Base-by-base conservation (phyloP, 1,140 invertebrate species). In the Bombus impatiens region DNA sequence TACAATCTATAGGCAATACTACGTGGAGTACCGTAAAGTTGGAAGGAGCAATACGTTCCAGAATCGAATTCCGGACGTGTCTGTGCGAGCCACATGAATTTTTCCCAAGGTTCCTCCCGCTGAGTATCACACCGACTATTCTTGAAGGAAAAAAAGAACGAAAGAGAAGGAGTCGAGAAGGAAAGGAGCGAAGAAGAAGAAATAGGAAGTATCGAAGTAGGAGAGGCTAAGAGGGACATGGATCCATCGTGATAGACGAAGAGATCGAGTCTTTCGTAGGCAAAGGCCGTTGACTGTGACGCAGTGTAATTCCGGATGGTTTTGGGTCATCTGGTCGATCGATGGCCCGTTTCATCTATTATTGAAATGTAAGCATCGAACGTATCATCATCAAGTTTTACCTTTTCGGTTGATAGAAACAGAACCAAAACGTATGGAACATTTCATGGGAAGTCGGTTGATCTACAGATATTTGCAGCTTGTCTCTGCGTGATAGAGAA, bases 271-370 rank as follows among this genome's bases (percentile, higher is more conserved):
- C 25, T 62, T 72, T 75, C 3, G 13, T 13, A 32, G 12, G 12
- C 53, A 67, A 65, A 78, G 81, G 75, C 53, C 75, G 75, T 87
- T 87, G 82, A 67, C 82, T 84, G 75, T 59, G 68, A 47, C 75
- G 25, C 22, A 10, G 35, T 15, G 67, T 44, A 59, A 78, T 84
- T 70, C 57, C 79, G 78, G 47, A 57, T 87, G 77, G 67, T 87
- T 84, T 77, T 67, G 53, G 85, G 86, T 89, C 82, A 87, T 87
- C 59, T 77, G 72, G 42, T n/a, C 81, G 88, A 90, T 90, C 85
- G 89, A 90, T 90, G 68, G 42, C 42, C 68, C 62, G 78, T 84
- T 83, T 89, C 89, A 82, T 82, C 53, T 84, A 84, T 89, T 89
- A 87, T 84, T 89, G 78, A 87, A 78, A 81, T 65, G 53, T 76